phyloP scores from a whole-genome alignment of 2,888 invertebrate genomes.

The Eupithecia vulgata region DNA sequence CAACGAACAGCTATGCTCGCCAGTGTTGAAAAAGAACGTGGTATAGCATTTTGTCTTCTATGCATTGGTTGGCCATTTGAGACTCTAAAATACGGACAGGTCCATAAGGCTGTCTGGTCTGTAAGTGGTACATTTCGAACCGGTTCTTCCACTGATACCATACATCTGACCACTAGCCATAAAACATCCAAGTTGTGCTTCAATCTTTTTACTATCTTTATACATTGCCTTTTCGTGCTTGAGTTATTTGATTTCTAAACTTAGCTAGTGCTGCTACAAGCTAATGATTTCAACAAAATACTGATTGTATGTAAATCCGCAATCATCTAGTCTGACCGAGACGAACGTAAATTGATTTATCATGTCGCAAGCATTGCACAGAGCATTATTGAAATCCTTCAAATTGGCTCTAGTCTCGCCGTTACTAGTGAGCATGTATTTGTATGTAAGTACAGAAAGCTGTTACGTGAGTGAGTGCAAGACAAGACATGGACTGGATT shows the following conservation, averaged over 20 bases:
- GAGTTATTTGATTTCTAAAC: constrained; percentile 5
- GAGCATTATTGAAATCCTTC: constrained; percentile 36
- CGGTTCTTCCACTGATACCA: constrained; percentile 41
- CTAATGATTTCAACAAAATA: constrained; percentile 25
- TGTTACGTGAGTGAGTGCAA: constrained; percentile 80
- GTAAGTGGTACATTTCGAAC: constrained; percentile 45
- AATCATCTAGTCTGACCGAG: constrained; percentile 34
- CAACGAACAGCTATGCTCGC: not conserved
- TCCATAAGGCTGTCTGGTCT: constrained; percentile 38
- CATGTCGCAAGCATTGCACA: constrained; percentile 32
- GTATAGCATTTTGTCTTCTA: not conserved
- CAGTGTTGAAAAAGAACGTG: not conserved
- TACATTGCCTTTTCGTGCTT: constrained; percentile 21
- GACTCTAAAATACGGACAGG: constrained; percentile 37
- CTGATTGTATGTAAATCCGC: constrained; percentile 43
- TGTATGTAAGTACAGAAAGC: constrained; percentile 67
- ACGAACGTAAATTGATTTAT: constrained; percentile 38
- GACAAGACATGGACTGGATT: constrained; percentile 81
- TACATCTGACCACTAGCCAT: constrained; percentile 41
- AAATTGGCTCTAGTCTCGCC: constrained; percentile 31
- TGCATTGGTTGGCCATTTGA: constrained; percentile 33
- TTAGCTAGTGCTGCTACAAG: not conserved
- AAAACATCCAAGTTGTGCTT: constrained; percentile 41
- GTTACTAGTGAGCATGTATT: constrained; percentile 35
- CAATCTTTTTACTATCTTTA: constrained; percentile 23